Percentiles rank a stretch among this genome's conserved stretches.
phyloP scores from a whole-genome alignment of 1,140 invertebrate species.

The Platorchestia sp. region DNA sequence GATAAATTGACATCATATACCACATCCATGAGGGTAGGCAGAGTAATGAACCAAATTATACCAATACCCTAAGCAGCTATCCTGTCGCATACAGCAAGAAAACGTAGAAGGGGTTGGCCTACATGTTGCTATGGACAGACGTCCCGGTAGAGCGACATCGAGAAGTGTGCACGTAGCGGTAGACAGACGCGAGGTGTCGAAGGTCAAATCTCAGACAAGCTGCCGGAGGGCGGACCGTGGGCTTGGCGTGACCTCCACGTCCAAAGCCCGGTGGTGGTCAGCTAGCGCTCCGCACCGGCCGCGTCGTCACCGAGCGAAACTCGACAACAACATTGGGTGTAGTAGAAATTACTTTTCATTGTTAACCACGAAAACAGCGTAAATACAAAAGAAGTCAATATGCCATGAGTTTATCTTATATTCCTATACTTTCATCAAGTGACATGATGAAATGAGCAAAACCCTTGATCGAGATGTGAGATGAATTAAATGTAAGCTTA shows the following conservation, averaged over 20 bases:
- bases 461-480: too few relatives aligned
- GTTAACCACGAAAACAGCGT: too few relatives aligned
- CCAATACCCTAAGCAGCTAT: not conserved
- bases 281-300: not conserved
- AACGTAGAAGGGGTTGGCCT: not conserved
- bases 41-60: not conserved
- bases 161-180: not conserved
- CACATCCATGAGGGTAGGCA: not conserved
- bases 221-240: slow-evolving; percentile 9
- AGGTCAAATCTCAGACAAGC: slow-evolving; percentile 12
- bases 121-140: not conserved
- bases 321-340: not conserved
- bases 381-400: too few relatives aligned
- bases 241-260: not conserved
- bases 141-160: not conserved
- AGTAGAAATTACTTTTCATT: too few relatives aligned
- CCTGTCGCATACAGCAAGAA: not conserved
- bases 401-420: too few relatives aligned
- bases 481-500: too few relatives aligned
- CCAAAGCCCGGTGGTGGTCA: not conserved
- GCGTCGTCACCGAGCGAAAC: not conserved
- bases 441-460: too few relatives aligned
- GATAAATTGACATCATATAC: not conserved
- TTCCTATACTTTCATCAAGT: too few relatives aligned
- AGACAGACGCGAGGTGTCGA: slow-evolving; percentile 26